Base-by-base conservation (phyloP, 2,888 invertebrate species). In the Pogonocherus hispidulus region DNA sequence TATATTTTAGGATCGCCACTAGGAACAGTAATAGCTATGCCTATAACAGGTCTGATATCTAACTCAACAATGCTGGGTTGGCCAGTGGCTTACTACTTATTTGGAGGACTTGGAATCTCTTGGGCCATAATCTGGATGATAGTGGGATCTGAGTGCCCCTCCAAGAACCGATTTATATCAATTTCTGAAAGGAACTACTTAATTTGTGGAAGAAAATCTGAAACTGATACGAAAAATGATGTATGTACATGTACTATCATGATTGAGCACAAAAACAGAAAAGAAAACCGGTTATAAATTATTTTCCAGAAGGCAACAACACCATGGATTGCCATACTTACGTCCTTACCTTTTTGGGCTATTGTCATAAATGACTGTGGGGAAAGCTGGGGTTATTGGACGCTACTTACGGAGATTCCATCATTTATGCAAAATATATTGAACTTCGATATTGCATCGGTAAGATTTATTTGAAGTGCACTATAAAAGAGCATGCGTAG, bases 371-470 rank as follows among this genome's bases (percentile, higher is more conserved):
- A 91, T 0, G 94, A 94, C 80, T 90, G 91, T 72, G 90, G 92
- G 0, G 92, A 94, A 75, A 90, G 90, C 77, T 92, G 94, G 89
- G 94, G 94, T 18, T 94, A 93, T 85, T 94, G 93, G 91, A 94
- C 94, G 44, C 86, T 95, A 27, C 87, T 94, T 1, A 94, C 94
- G 0, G 92, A 95, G 82, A 91, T 94, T 80, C 95, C 95, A 0
- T 89, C 91, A 0, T 95, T 94, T 81, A 91, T 95, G 90, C 89
- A 89, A 75, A 88, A 89, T 49, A 91, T 94, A 4, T 87, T 95
- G 0, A 86, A 88, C 56, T 93, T 91, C 76, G 88, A 94, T 63
- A 92, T 95, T 19, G 90, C 91, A 81, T 85, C 89, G 73, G 93
- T 93, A 72, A 77, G 79, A 23, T 0, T 1, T n/a, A n/a, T n/a